phyloP scores from a whole-genome alignment of 1,140 invertebrate species.

The Drosophila melanogaster region DNA sequence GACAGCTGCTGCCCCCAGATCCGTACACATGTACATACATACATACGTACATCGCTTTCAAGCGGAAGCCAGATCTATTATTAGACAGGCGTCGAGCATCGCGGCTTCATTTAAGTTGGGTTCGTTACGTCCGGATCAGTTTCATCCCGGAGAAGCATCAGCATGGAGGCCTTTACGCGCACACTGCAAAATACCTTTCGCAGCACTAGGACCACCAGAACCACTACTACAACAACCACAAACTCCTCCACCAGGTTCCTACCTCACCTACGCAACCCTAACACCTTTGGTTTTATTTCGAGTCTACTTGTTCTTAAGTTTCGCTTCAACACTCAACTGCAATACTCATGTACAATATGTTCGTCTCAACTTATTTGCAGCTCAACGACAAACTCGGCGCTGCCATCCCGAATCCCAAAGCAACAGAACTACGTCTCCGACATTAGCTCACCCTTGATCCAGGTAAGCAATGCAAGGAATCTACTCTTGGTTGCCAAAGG shows the following conservation, averaged over 20 bases:
- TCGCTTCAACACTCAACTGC: too few species aligned
- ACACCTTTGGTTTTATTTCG: slow-evolving; percentile 8
- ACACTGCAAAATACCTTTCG: slow-evolving; percentile 67
- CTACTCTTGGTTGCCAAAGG: neutral
- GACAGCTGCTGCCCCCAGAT: slow-evolving; percentile 43
- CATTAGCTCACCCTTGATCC: slow-evolving; percentile 95
- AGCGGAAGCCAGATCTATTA: slow-evolving; percentile 58
- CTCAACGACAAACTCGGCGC: slow-evolving; percentile 86
- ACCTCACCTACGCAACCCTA: neutral
- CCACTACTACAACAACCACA: slow-evolving; percentile 46
- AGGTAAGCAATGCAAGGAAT: slow-evolving; percentile 65
- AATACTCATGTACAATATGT: neutral
- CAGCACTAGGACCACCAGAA: slow-evolving; percentile 50
- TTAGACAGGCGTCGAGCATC: slow-evolving; percentile 13
- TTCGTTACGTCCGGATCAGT: slow-evolving; percentile 21
- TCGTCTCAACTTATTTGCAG: slow-evolving; percentile 76
- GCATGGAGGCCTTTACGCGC: slow-evolving; percentile 67
- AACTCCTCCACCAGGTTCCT: slow-evolving; percentile 23
- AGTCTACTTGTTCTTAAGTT: neutral
- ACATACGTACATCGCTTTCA: slow-evolving; percentile 11
- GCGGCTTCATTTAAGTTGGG: slow-evolving; percentile 37
- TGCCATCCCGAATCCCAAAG: slow-evolving; percentile 78
- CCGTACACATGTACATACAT: neutral
- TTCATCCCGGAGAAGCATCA: slow-evolving; percentile 11
- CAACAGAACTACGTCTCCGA: slow-evolving; percentile 85